Conservation (phyloP, 2,888 invertebrate species). For the Escarpia spicata region DNA sequence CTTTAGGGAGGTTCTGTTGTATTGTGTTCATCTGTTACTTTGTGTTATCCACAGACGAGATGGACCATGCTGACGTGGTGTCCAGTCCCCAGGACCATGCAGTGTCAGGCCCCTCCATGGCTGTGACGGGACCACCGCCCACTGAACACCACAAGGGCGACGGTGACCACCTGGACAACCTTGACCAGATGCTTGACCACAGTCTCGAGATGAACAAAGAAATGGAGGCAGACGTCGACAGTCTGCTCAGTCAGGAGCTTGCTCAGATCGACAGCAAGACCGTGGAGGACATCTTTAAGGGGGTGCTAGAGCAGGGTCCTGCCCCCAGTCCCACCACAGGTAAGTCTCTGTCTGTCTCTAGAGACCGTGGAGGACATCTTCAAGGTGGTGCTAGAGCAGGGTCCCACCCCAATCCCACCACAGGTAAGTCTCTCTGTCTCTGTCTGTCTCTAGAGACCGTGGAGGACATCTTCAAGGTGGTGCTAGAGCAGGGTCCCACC, state of each 20-base stretch:
- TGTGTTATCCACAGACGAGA: not conserved
- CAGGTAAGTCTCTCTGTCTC: slow-evolving; percentile 68
- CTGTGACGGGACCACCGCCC: not conserved
- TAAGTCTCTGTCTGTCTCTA: not conserved
- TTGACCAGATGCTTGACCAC: slow-evolving; percentile 34
- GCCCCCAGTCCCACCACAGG: slow-evolving; percentile 24
- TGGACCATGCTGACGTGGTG: not conserved
- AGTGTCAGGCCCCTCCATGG: not conserved
- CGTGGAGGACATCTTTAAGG: slow-evolving; percentile 91
- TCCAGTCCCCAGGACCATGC: not conserved
- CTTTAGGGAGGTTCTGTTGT: too few relatives aligned
- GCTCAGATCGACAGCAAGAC: slow-evolving; percentile 91
- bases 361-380: too few relatives aligned
- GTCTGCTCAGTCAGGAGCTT: slow-evolving; percentile 64
- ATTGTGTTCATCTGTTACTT: not conserved
- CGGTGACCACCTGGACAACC: slow-evolving; percentile 24
- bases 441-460: not conserved
- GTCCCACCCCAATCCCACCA: slow-evolving; percentile 24
- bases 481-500: slow-evolving; percentile 64
- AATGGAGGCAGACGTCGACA: slow-evolving; percentile 39
- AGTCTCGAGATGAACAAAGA: slow-evolving; percentile 41
- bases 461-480: slow-evolving; percentile 90
- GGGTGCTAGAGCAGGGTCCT: slow-evolving; percentile 69
- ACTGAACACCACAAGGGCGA: not conserved
- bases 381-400: too few relatives aligned